Evolutionary conservation across 2,888 invertebrate genomes (phyloP).

Genomic region (Bombylius discolor): DNA sequence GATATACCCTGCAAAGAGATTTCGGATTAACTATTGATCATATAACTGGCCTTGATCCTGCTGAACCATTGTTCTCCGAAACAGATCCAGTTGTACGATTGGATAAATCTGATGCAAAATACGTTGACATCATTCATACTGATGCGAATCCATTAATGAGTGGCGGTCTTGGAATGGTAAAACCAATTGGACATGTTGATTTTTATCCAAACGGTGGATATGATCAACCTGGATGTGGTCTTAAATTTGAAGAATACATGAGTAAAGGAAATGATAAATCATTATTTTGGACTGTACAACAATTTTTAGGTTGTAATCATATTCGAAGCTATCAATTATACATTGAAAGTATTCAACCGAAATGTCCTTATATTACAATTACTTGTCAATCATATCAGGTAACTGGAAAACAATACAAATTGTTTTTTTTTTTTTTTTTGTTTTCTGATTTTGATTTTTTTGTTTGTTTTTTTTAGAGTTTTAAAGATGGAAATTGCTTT

Average conservation of each 20-base stretch:
- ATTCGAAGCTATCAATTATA: conserved; percentile 72
- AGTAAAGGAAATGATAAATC: conserved; percentile 45
- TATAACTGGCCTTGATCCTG: conserved; percentile 82
- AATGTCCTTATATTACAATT: conserved; percentile 65
- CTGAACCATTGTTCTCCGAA: conserved; percentile 79
- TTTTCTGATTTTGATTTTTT: background rate
- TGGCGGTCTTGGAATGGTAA: conserved; percentile 67
- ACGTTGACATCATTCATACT: conserved; percentile 83
- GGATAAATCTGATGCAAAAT: conserved; percentile 74
- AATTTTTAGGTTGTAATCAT: conserved; percentile 69
- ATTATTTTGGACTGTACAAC: conserved; percentile 44
- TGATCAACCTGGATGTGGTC: conserved; percentile 57
- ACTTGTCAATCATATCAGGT: conserved; percentile 69
- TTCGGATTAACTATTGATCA: conserved; percentile 59
- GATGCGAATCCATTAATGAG: conserved; percentile 67
- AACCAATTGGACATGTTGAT: conserved; percentile 76
- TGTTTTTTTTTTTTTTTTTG: background rate
- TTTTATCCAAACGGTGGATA: conserved; percentile 85
- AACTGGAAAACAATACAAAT: conserved; percentile 16
- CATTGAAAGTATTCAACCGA: conserved; percentile 65
- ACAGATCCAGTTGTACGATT: conserved; percentile 68
- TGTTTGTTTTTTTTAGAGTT: conserved; percentile 40
- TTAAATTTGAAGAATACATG: conserved; percentile 49
- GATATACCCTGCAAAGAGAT: conserved; percentile 55
- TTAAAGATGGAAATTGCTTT: conserved; percentile 55